Evolutionary conservation across 2,888 invertebrate species (phyloP).

Genomic region (Oligia latruncula): DNA sequence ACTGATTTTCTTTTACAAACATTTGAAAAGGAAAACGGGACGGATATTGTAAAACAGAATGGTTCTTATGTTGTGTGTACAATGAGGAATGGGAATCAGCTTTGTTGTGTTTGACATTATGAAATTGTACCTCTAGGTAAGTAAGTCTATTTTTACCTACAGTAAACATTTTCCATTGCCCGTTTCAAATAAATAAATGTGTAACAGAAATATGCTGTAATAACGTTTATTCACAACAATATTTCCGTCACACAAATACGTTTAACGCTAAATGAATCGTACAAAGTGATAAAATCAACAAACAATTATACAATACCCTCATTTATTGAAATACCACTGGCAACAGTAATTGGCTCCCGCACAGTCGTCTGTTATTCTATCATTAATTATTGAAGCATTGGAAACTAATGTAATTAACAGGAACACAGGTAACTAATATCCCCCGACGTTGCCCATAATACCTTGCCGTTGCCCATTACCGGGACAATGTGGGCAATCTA

Average conservation of each 20-base stretch:
- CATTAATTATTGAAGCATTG: constrained; percentile 59
- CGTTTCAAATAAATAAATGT: background rate
- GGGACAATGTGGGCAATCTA: constrained; percentile 33
- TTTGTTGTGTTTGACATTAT: background rate
- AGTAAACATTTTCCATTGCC: background rate
- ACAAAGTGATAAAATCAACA: constrained; percentile 32
- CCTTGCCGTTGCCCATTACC: constrained; percentile 25
- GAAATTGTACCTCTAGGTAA: background rate
- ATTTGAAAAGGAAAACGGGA: constrained; percentile 29
- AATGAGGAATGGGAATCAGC: background rate
- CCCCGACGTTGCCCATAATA: constrained; percentile 26
- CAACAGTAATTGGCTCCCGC: constrained; percentile 37
- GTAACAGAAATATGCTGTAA: background rate
- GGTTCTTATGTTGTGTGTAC: background rate
- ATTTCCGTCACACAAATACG: background rate
- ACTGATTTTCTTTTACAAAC: constrained; percentile 40
- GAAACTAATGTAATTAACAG: constrained; percentile 60
- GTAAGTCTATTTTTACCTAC: background rate
- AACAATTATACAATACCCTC: constrained; percentile 28
- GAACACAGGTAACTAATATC: constrained; percentile 41
- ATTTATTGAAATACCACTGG: constrained; percentile 39
- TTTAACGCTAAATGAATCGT: background rate
- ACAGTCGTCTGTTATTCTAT: constrained; percentile 48
- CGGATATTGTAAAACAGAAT: constrained; percentile 35
- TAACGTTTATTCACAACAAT: background rate